phyloP scores from a whole-genome alignment of 2,888 invertebrate species.

The Mactromeris polynyma region DNA sequence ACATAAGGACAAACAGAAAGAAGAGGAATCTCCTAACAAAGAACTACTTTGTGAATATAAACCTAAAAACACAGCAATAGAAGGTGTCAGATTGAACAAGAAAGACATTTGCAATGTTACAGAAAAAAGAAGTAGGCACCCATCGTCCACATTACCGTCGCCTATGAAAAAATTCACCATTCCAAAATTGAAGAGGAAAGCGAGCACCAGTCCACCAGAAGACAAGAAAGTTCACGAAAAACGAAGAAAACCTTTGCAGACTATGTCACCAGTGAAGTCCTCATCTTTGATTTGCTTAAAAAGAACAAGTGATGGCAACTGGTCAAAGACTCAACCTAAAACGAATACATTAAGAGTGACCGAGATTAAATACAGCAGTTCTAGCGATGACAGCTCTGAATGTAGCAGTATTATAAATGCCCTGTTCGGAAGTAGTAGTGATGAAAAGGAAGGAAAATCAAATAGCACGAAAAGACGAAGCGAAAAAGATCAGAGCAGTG shows the following conservation, averaged over 20 bases:
- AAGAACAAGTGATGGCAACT: neutral
- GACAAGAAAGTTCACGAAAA: neutral
- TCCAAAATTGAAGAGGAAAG: slow-evolving; percentile 14
- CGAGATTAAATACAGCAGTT: neutral
- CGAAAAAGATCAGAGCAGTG: neutral
- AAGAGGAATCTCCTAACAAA: neutral
- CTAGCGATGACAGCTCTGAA: slow-evolving; percentile 10
- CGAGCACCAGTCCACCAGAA: neutral
- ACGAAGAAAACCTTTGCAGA: neutral
- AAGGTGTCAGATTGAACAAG: neutral
- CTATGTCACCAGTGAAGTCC: neutral
- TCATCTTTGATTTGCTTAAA: neutral
- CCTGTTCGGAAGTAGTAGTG: neutral
- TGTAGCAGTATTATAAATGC: slow-evolving; percentile 9
- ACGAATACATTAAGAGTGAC: neutral
- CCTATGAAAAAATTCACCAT: neutral
- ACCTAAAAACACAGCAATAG: neutral
- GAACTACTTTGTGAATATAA: neutral
- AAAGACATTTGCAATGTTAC: neutral
- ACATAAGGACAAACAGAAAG: neutral
- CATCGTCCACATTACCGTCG: neutral
- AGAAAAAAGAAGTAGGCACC: neutral
- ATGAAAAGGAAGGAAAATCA: neutral
- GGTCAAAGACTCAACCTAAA: neutral
- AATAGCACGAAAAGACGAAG: neutral